These are phyloP conservation scores for Latrodectus hesperus DNA, from an alignment of 2,888 invertebrate species.

Conservation along the genomic window DNA sequence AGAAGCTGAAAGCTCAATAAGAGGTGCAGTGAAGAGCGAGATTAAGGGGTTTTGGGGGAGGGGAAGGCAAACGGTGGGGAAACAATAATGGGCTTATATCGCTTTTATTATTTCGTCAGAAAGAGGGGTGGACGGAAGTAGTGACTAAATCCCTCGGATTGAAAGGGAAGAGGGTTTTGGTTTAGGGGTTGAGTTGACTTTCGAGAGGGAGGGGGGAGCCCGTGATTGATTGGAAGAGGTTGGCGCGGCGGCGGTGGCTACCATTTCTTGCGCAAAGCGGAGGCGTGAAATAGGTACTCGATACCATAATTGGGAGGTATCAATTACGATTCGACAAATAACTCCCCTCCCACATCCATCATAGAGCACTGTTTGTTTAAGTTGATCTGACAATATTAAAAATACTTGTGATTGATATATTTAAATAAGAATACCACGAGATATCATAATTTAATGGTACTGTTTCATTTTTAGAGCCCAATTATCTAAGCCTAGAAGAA, in stretches of 20 bases:
- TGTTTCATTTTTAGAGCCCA: no score
- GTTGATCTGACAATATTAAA: no score
- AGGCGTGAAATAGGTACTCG: neutral
- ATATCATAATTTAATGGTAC: no score
- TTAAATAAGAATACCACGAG: no score
- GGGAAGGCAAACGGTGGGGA: slow-evolving; percentile 5
- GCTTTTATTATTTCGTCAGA: slow-evolving; percentile 68
- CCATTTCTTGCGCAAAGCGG: neutral
- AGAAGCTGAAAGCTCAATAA: slow-evolving; percentile 13
- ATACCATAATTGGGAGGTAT: neutral
- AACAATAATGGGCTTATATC: slow-evolving; percentile 67
- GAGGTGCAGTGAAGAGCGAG: slow-evolving; percentile 59
- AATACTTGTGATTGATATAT: no score
- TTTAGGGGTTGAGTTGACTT: slow-evolving; percentile 62
- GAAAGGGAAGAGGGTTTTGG: slow-evolving; percentile 28
- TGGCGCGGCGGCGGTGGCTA: slow-evolving; percentile 25
- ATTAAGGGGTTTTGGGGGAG: slow-evolving; percentile 35
- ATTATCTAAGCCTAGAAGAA: no score
- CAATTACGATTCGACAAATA: slow-evolving; percentile 5
- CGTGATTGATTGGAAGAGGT: slow-evolving; percentile 54
- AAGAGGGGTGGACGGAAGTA: slow-evolving; percentile 65
- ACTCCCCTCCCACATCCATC: neutral
- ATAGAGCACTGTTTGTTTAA: no score
- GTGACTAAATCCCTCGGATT: slow-evolving; percentile 64
- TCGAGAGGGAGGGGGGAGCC: slow-evolving; percentile 37